These are phyloP conservation scores for Andrena marginata DNA, from an alignment of 2,888 invertebrate species.

Conservation along the genomic window DNA sequence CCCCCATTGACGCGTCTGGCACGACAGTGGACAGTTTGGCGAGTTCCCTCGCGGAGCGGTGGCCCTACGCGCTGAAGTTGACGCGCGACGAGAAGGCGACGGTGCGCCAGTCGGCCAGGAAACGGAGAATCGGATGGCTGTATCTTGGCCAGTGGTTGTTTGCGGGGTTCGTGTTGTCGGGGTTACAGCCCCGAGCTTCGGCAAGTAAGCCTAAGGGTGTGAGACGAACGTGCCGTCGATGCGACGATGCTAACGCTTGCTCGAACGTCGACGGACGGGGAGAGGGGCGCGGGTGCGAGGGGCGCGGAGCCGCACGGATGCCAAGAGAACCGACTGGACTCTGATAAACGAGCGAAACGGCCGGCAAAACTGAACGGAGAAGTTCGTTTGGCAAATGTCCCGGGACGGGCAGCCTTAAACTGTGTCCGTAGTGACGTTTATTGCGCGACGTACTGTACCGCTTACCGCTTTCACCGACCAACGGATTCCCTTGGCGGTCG, in stretches of 20 bases:
- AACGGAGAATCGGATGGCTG: constrained; percentile 26
- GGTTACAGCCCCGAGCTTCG: constrained; percentile 33
- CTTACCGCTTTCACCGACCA: constrained; percentile 3
- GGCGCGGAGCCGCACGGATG: constrained; percentile 11
- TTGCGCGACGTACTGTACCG: constrained; percentile 35
- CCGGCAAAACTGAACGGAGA: constrained; percentile 47
- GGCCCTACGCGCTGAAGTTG: constrained; percentile 31
- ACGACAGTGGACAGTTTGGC: constrained; percentile 78
- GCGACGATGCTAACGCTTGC: constrained; percentile 69
- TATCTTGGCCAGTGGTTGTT: constrained; percentile 38
- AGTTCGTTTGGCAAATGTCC: constrained; percentile 66
- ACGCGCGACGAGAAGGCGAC: constrained; percentile 11
- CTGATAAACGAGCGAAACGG: constrained; percentile 57
- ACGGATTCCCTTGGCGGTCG: background rate
- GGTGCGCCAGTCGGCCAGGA: constrained; percentile 48
- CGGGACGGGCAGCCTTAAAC: constrained; percentile 43
- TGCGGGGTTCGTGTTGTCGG: constrained; percentile 42
- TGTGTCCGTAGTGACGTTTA: constrained; percentile 58
- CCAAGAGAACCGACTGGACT: constrained; percentile 30
- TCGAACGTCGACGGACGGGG: constrained; percentile 7
- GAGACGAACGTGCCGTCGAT: constrained; percentile 68
- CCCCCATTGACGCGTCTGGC: constrained; percentile 63
- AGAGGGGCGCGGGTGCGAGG: background rate
- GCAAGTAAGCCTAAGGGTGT: constrained; percentile 67
- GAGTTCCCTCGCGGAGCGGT: constrained; percentile 45